Percentiles rank a stretch among this genome's conserved stretches.
Evolutionary conservation across 1,140 invertebrate species (phyloP).

Genomic region (Drosophila teissieri): DNA sequence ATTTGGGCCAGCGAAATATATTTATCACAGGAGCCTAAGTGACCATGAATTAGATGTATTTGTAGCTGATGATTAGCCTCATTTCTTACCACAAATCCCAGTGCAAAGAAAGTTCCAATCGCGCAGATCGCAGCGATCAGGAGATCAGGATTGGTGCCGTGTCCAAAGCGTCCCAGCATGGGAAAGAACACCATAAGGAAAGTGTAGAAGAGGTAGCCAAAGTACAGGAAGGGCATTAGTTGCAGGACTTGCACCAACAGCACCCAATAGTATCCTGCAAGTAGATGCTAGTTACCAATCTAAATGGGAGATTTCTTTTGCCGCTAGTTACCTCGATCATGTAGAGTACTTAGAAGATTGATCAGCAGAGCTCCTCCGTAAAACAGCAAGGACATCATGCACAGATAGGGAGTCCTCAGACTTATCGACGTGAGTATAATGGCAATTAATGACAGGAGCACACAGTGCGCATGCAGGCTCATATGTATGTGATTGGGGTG

Average conservation of each 20-base stretch:
- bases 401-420: conserved; percentile 70
- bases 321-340: conserved; percentile 81
- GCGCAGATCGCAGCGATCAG: conserved; percentile 85
- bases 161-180: conserved; percentile 88
- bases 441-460: conserved; percentile 60
- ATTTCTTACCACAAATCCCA: conserved; percentile 72
- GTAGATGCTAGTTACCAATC: no score
- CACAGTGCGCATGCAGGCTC: conserved; percentile 69
- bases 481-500: conserved; percentile 69
- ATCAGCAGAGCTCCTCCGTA: conserved; percentile 63
- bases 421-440: conserved; percentile 60
- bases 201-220: conserved; percentile 88
- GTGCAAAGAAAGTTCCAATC: conserved; percentile 76
- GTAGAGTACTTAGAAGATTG: conserved; percentile 64
- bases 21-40: conserved; percentile 67
- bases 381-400: conserved; percentile 74
- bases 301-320: background rate
- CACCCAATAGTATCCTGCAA: conserved; percentile 83
- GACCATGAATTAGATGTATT: background rate
- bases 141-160: conserved; percentile 87
- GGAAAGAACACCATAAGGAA: conserved; percentile 89
- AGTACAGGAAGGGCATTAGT: conserved; percentile 85
- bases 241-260: conserved; percentile 84
- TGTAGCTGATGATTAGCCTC: no score
- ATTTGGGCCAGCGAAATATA: conserved; percentile 68